Conservation (phyloP, 37 sponge, comb jelly and placozoan genomes). For the Ephydatia muelleri region DNA sequence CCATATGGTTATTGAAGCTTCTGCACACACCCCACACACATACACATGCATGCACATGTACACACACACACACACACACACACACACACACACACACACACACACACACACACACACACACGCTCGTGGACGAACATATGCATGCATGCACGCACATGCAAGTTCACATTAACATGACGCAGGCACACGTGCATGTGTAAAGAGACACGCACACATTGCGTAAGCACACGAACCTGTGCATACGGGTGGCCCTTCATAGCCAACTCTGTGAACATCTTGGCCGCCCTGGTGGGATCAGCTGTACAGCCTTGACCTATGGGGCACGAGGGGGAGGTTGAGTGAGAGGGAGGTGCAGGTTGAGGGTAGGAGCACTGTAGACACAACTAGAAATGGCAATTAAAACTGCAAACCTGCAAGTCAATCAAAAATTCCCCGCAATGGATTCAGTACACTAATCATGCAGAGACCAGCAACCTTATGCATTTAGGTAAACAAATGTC, state of each 20-base stretch:
- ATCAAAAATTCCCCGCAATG: background rate
- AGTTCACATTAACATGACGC: background rate
- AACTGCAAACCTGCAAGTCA: background rate
- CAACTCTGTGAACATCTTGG: conserved; percentile 68
- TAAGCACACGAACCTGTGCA: conserved; percentile 66
- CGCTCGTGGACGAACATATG: too few relatives aligned
- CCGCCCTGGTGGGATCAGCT: conserved; percentile 45
- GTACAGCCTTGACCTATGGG: conserved; percentile 63
- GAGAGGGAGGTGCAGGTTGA: too few relatives aligned
- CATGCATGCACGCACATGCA: background rate
- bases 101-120: background rate
- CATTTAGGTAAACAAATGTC: background rate
- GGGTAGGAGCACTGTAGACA: too few relatives aligned
- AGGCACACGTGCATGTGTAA: background rate
- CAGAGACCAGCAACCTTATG: too few relatives aligned
- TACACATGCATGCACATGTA: background rate
- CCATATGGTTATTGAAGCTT: background rate
- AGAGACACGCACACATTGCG: background rate
- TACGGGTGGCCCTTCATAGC: conserved; percentile 88
- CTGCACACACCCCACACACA: background rate
- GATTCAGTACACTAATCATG: background rate
- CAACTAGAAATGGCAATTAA: too few relatives aligned
- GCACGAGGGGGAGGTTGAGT: background rate
- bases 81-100: background rate
- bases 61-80: background rate